Conservation (phyloP, 2,888 invertebrate genomes). For the Mylabris sibirica region DNA sequence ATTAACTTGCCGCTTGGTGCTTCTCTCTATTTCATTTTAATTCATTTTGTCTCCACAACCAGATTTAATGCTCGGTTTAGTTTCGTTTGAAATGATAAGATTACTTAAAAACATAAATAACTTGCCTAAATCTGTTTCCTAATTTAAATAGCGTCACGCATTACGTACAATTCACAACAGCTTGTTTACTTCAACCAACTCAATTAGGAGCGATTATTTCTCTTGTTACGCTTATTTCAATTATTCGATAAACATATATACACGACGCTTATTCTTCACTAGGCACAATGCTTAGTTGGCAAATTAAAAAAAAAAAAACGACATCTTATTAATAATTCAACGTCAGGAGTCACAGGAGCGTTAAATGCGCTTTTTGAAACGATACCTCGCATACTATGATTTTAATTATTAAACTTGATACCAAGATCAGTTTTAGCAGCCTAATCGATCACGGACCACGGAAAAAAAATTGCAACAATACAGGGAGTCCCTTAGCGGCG, state of each 20-base stretch:
- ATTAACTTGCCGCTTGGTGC: slow-evolving; percentile 51
- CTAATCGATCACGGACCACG: neutral
- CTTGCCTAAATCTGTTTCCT: slow-evolving; percentile 52
- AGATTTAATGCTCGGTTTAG: slow-evolving; percentile 56
- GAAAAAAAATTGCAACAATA: neutral
- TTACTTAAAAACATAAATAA: slow-evolving; percentile 55
- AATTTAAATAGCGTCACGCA: slow-evolving; percentile 50
- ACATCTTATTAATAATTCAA: neutral
- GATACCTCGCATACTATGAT: neutral
- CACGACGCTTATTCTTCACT: neutral
- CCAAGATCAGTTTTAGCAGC: neutral
- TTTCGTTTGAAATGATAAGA: slow-evolving; percentile 53
- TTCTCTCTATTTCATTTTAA: slow-evolving; percentile 47
- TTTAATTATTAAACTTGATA: neutral
- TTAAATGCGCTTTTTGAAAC: neutral
- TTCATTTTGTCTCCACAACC: slow-evolving; percentile 50
- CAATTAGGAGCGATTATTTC: slow-evolving; percentile 30
- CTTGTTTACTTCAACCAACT: slow-evolving; percentile 39
- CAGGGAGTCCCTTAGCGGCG: slow-evolving; percentile 21
- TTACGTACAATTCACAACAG: slow-evolving; percentile 40
- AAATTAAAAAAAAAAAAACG: neutral
- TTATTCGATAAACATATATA: slow-evolving; percentile 20
- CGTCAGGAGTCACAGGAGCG: neutral
- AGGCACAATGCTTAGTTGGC: slow-evolving; percentile 9
- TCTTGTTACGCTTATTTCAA: slow-evolving; percentile 20